Evolutionary conservation across 1,140 invertebrate species (phyloP), one percentile per base, ranked within the genome.

Genomic region (Eurosta solidaginis): DNA sequence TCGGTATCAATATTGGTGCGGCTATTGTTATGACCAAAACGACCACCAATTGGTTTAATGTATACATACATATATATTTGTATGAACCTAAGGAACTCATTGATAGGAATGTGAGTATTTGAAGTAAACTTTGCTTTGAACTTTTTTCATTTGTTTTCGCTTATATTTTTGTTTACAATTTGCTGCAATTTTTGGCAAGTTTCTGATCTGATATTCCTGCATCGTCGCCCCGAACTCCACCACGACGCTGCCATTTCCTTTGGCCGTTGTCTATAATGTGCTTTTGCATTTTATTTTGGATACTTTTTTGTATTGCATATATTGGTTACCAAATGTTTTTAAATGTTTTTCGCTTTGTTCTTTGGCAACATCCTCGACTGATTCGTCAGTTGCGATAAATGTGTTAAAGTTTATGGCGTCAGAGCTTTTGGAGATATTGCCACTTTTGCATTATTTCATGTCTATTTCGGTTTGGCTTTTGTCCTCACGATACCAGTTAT

Each of bases 181-280:
- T 63, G 59, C 17, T 63, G 17, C 59, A 20, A 40, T n/a, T 63
- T 63, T 40, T 63, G 59, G 59, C 59, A 68, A 68, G 33, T 20
- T 68, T 22, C 3, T 63, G 1, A 63, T 63, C 59, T 68, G 59
- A 68, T 68, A 68, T 68, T 33, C 5, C 36, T 40, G 59, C 29
- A 36, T 2, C 59, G 59, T 40, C 59, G 59, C 33, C 59, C 36
- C 59, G 22, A 29, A 59, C 54, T 59, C 29, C 54, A 29, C 12
- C 50, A 27, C 25, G 22, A 59, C 29, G 59, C 33, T 40, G 59
- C 36, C 4, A 33, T 68, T 68, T 68, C 12, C n/a, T 20, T 29
- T 22, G 36, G 14, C 29, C 9, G 3, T 12, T 33, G 59, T 5
- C 1, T 36, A 40, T 22, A n/a, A 68, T 20, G 2, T 68, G 36